phyloP scores from a whole-genome alignment of 2,888 invertebrate species.

The Rhagonycha lutea region DNA sequence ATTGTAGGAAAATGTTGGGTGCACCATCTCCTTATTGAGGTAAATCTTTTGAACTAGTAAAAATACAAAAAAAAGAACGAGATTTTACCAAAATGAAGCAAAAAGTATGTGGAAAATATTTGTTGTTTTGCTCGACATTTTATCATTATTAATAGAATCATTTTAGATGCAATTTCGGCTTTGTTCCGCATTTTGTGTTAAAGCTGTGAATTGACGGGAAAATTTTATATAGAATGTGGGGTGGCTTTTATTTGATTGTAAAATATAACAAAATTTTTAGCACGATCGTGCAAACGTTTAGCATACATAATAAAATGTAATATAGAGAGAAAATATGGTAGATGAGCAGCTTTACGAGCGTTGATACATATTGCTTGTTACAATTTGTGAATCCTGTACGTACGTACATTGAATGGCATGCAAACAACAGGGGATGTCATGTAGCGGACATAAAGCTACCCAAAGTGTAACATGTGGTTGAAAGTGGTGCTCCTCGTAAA shows the following conservation, averaged over 20 bases:
- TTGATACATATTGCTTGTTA: conserved; percentile 35
- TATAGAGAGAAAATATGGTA: conserved; percentile 26
- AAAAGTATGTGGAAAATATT: not conserved
- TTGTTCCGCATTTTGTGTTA: not conserved
- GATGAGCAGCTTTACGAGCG: conserved; percentile 29
- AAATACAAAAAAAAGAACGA: too few relatives aligned
- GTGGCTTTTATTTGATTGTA: not conserved
- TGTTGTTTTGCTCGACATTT: not conserved
- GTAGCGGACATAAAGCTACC: conserved; percentile 56
- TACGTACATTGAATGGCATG: conserved; percentile 30
- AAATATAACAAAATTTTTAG: not conserved
- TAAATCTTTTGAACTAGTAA: too few relatives aligned
- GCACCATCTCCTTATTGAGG: too few relatives aligned
- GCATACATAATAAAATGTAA: conserved; percentile 27
- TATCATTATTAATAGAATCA: not conserved
- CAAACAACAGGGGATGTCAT: conserved; percentile 50
- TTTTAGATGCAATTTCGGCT: not conserved
- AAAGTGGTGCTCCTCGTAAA: conserved; percentile 57
- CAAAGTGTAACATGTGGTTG: conserved; percentile 58
- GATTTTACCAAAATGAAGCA: too few relatives aligned
- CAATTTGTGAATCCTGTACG: conserved; percentile 27
- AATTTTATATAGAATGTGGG: not conserved
- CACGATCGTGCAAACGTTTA: not conserved
- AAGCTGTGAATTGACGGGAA: not conserved
- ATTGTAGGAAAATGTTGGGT: too few relatives aligned